Evolutionary conservation across 2,113 vertebrate genomes (phyloP).

Genomic region (Dissostichus mawsoni): DNA sequence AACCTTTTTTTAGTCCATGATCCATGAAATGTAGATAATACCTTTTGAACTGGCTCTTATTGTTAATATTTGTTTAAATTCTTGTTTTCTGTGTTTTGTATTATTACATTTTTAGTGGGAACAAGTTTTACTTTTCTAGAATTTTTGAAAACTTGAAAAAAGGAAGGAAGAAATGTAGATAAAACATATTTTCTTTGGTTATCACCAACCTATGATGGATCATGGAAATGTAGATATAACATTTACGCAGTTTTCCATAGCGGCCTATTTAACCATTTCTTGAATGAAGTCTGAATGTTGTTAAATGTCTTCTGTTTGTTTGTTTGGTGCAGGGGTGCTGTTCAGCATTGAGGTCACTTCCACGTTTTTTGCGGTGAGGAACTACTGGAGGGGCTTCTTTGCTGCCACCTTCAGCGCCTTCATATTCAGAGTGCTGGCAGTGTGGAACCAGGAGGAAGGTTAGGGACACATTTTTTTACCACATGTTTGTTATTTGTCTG

Average conservation of each 20-base stretch:
- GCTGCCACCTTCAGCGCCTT: conserved; percentile 98
- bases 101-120: too few relatives aligned
- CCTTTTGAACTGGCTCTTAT: too few relatives aligned
- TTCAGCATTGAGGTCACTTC: conserved; percentile 99
- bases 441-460: conserved; percentile 99
- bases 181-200: too few relatives aligned
- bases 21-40: background rate
- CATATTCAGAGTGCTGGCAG: conserved; percentile 96
- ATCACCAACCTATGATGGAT: too few relatives aligned
- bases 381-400: conserved; percentile 99
- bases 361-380: conserved; percentile 97
- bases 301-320: conserved; percentile 4
- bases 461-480: background rate
- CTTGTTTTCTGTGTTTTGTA: too few relatives aligned
- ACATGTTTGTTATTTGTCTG: too few relatives aligned
- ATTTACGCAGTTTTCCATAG: background rate
- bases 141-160: too few relatives aligned
- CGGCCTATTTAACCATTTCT: background rate
- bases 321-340: conserved; percentile 88
- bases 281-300: background rate
- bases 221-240: background rate
- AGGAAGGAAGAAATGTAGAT: too few relatives aligned
- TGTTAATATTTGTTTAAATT: too few relatives aligned
- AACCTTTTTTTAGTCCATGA: background rate
- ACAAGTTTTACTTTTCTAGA: too few relatives aligned